phyloP scores from a whole-genome alignment of 1,140 invertebrate species.

The Orchesella cincta region DNA sequence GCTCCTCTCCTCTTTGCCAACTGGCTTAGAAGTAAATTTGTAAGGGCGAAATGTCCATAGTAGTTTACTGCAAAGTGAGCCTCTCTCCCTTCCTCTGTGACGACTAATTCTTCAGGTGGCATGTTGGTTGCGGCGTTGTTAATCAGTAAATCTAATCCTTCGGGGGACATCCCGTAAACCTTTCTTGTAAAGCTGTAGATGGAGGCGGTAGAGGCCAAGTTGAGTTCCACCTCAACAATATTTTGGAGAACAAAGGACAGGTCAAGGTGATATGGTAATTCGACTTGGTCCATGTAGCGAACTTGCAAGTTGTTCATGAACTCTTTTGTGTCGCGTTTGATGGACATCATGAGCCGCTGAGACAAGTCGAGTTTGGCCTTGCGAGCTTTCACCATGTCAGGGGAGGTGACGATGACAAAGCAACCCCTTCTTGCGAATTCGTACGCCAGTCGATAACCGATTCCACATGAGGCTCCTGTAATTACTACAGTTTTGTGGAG shows the following conservation, averaged over 20 bases:
- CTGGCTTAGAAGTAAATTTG: slow-evolving; percentile 5
- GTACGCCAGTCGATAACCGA: slow-evolving; percentile 2
- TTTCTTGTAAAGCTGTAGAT: slow-evolving; percentile 7
- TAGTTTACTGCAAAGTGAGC: slow-evolving; percentile 22
- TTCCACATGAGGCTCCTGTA: neutral
- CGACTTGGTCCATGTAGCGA: slow-evolving; percentile 4
- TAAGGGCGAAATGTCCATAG: slow-evolving; percentile 11
- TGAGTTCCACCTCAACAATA: slow-evolving; percentile 6
- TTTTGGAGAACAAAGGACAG: slow-evolving; percentile 9
- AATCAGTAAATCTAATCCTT: slow-evolving; percentile 2
- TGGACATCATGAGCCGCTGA: neutral
- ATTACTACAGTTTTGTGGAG: slow-evolving; percentile 9
- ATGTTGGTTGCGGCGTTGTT: slow-evolving; percentile 3
- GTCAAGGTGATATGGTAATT: neutral
- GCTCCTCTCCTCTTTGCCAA: slow-evolving; percentile 9
- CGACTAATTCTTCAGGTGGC: slow-evolving; percentile 2
- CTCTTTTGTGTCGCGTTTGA: neutral
- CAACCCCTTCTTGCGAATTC: neutral
- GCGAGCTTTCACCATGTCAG: slow-evolving; percentile 17
- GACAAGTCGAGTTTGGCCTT: neutral
- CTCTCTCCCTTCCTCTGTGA: slow-evolving; percentile 9
- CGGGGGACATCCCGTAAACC: neutral
- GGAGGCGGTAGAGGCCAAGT: neutral
- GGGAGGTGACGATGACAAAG: neutral
- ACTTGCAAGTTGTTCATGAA: neutral